Evolutionary conservation across 2,888 invertebrate genomes (phyloP).

Genomic region (Cerastis leucographa): DNA sequence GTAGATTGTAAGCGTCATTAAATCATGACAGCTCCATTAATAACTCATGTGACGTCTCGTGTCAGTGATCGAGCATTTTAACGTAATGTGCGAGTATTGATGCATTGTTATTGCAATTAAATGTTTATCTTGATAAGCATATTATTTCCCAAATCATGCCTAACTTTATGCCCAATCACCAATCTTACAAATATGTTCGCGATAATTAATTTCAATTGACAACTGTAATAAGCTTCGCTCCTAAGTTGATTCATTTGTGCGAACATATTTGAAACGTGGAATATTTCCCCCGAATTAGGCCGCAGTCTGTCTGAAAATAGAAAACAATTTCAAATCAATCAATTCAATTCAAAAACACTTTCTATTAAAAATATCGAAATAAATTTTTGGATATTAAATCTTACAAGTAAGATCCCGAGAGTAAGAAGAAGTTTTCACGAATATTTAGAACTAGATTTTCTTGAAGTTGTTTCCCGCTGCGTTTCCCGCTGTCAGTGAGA

Average conservation of each 20-base stretch:
- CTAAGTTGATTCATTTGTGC: conserved; percentile 20
- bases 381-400: neutral
- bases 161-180: conserved; percentile 38
- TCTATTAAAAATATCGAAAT: neutral
- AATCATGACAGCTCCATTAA: conserved; percentile 37
- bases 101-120: conserved; percentile 45
- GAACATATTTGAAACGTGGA: conserved; percentile 60
- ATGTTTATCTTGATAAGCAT: conserved; percentile 45
- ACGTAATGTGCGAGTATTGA: conserved; percentile 40
- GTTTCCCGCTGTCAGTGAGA: conserved; percentile 60
- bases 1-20: conserved; percentile 46
- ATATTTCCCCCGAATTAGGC: conserved; percentile 41
- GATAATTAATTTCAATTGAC: conserved; percentile 23
- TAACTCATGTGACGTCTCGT: conserved; percentile 43
- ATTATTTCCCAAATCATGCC: conserved; percentile 33
- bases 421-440: no score
- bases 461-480: neutral
- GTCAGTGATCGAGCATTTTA: conserved; percentile 52
- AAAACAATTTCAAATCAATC: neutral
- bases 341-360: neutral
- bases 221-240: neutral
- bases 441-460: neutral
- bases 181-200: conserved; percentile 56
- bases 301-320: conserved; percentile 47
- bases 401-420: neutral